Base-by-base conservation (phyloP, 2,888 invertebrate species). In the Pollenia griseotomentosa region DNA sequence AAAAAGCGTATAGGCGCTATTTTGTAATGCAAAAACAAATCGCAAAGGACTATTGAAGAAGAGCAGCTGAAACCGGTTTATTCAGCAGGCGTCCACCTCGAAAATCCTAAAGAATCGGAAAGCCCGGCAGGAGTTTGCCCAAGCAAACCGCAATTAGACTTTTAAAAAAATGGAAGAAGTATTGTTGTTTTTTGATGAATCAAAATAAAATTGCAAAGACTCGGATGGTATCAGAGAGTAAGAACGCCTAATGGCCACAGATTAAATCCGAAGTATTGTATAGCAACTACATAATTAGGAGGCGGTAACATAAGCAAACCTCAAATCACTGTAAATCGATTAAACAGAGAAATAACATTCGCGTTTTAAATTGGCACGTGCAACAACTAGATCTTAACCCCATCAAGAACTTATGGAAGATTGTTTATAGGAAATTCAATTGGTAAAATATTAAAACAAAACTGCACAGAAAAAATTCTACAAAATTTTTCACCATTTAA, bases 321-420 rank as follows among this genome's bases (percentile, higher is more conserved):
- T 8, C 4, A 46, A 46, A 46, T 1, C 8, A 2, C 11, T 11
- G 46, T 46, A 46, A 46, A 46, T 8, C 8, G 11, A 1, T 1
- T 46, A 8, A 1, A 1, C 33, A 10, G 33, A 33, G 14, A 11
- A 6, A 61, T 61, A 19, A 12, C 5, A 11, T 61, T 8, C 9
- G 7, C 40, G 57, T 57, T 57, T 19, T 57, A 16, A 16, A 10
- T 57, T 57, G 16, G 57, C 57, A 16, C 19, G 40, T 19, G 19
- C 5, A 61, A 12, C 11, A 40, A 23, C 42, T 48, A 12, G 51
- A 70, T 51, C 57, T 59, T 55, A 74, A 74, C 19, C 48, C 46
- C 23, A 74, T 61, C 19, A 48, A 74, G 61, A 74, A 61, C 48
- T 46, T 74, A n/a, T 74, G 74, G 74, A 61, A 61, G 61, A 48